Base-by-base conservation (phyloP, 2,113 vertebrate species). In the Siniperca knerii region DNA sequence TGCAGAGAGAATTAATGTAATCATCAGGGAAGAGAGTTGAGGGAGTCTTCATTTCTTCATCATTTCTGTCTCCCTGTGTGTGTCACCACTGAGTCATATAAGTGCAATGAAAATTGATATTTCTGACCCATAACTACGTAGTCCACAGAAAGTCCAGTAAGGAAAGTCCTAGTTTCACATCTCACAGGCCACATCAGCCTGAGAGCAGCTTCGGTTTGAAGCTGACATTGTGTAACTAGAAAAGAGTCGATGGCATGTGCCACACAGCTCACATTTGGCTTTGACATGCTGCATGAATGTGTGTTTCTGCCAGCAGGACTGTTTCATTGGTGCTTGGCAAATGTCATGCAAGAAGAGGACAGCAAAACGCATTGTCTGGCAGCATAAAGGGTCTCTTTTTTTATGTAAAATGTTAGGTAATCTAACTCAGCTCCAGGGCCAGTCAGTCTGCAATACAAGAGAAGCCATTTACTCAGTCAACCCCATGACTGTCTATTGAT, bases 371-470 rank as follows among this genome's bases (percentile, higher is more conserved):
- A 72, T 37, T 25, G 62, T 65, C 60, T 58, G 23, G 20, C 68
- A 79, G 37, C 67, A 80, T 73, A 69, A 77, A 81, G 50, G 13
- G 6, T 48, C 18, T 44, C 84, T 82, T 29, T 81, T 55, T 44
- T 48, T 50, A 33, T 79, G 23, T 68, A 33, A 87, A 87, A 89
- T 64, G 29, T 91, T 81, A 82, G 81, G 90, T 90, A 82, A 89
- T 37, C 50, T 44, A 46, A 65, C 46, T 46, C 23, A 9, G 77
- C 78, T 77, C 48, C 37, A 11, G 72, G 68, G 58, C n/a, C 12
- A 46, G 68, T 29, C 67, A 23, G 44, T 71, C 78, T 52, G 78
- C 35, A 60, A 20, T 18, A 61, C 80, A 85, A 81, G 57, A 73
- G 68, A 4, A 42, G 25, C 52, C 62, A 20, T 87, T 85, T 52